Evolutionary conservation across 1,140 invertebrate genomes (phyloP), one percentile per base, ranked within the genome.

Genomic region (Eumeta japonica): DNA sequence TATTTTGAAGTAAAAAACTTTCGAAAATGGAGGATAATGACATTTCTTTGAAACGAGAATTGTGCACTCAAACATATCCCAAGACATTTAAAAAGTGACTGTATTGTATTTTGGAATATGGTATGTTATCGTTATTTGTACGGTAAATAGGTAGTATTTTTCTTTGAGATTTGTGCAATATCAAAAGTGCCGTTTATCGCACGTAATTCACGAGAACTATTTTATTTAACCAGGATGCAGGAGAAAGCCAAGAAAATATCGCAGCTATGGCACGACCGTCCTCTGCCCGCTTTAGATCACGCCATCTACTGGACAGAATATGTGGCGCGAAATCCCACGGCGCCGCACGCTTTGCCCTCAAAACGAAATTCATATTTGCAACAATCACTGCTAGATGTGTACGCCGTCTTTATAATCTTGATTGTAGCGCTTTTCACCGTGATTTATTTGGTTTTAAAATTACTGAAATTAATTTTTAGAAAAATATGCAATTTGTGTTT

Each of bases 271-370:
- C 68, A 67, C 4, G 66, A 74, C 27, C 55, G 78, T 10, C 75
- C 77, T 0, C 40, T 63, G 13, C 34, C 62, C 0, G 68, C 72
- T 3, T 45, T 80, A 39, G 62, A 78, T 0, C 61, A 65, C 42
- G 78, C 77, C 17, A 60, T 77, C 52, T 80, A 74, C 59, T 80
- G 78, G 78, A 68, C 77, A 5, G 77, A 79, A 49, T 71, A 79
- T 18, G 68, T 80, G 42, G 53, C 76, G 3, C 60, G 63, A 13
- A 58, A 75, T 9, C 48, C 62, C 18, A 52, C 56, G 0, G 56
- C 59, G 13, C 62, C 68, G 2, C 50, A 51, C 10, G 34, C 52
- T 12, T 30, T 60, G 9, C 57, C 60, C 1, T 39, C 50, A 0
- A 52, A 57, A 29, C 40, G 39, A 3, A 54, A 16, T 9, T 43